Evolutionary conservation across 2,888 invertebrate genomes (phyloP).

Genomic region (Syritta pipiens): DNA sequence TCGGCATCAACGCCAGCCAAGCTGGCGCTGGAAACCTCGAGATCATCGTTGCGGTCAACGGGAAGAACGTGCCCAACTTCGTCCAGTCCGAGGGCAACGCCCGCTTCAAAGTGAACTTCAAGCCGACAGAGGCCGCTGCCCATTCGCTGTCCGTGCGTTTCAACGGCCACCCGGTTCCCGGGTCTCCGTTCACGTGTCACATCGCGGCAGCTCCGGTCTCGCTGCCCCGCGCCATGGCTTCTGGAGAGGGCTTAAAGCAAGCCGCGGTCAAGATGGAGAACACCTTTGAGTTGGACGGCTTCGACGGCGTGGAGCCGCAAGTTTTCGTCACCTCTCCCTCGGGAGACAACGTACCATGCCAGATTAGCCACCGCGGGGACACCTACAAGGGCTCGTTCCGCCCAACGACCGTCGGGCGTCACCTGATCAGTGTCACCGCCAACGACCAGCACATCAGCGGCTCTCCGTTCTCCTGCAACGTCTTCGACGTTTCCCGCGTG

Average conservation of each 20-base stretch:
- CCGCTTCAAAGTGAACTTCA: conserved; percentile 95
- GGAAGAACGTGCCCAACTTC: conserved; percentile 98
- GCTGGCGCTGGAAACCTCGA: conserved; percentile 97
- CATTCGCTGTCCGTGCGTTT: conserved; percentile 94
- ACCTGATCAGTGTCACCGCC: conserved; percentile 89
- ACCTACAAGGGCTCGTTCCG: conserved; percentile 89
- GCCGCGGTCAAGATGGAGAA: conserved; percentile 80
- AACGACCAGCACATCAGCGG: conserved; percentile 92
- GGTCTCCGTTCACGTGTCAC: conserved; percentile 96
- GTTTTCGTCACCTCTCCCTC: conserved; percentile 90
- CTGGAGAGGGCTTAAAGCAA: conserved; percentile 78
- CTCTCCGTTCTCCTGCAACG: conserved; percentile 96
- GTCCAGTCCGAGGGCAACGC: conserved; percentile 98
- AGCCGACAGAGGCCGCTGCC: conserved; percentile 94
- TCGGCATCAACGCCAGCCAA: conserved; percentile 92
- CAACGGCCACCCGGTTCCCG: conserved; percentile 88
- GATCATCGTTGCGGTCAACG: conserved; percentile 97
- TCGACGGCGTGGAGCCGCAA: conserved; percentile 83
- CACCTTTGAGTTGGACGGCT: conserved; percentile 81
- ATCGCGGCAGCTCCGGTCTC: conserved; percentile 83
- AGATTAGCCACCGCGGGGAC: conserved; percentile 84
- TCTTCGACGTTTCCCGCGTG: conserved; percentile 93
- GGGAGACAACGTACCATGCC: conserved; percentile 88
- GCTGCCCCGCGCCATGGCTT: conserved; percentile 82
- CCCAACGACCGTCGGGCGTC: conserved; percentile 92